Base-by-base conservation (phyloP, 1,140 invertebrate species). In the Melipona quadrifasciata region DNA sequence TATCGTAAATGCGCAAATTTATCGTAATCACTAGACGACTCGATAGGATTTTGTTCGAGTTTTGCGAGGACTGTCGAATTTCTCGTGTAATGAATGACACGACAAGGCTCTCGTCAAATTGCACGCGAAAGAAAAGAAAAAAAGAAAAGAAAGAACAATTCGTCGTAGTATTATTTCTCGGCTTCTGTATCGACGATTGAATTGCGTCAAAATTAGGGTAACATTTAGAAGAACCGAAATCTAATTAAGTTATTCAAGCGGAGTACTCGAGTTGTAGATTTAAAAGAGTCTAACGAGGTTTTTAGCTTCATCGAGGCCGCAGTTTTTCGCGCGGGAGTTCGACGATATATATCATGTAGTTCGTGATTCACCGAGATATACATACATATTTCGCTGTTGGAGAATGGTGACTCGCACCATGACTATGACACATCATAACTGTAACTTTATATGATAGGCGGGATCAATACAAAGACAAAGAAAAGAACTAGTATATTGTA, bases 381-480 rank as follows among this genome's bases (percentile, higher is more conserved):
- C 8, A 39, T 39, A 85, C 51, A 79, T 85, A 74, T 85, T 82
- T 76, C 86, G 72, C 67, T 74, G 84, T 88, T 78, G 79, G 58
- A 67, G 31, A 21, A 84, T 68, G 83, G 84, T 90, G 89, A 86
- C 86, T 82, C 72, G 70, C 81, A 88, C 84, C 87, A 75, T 77
- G 58, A 88, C 76, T 93, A 92, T 87, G 93, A 93, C 92, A 93
- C 93, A 93, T 93, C 93, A 93, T 92, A 92, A 91, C 87, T 90
- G 88, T 94, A 94, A 93, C 91, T 92, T 92, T 93, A 92, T 92
- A 92, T 92, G 89, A 90, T 93, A 93, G 90, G 90, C 85, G 91
- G 93, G 91, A 94, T 93, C 93, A 92, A 94, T 92, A 87, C 91
- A 82, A 84, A 84, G 51, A 84, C 47, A 84, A 67, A 73, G 27